phyloP scores from a whole-genome alignment of 2,797 vertebrate species.

The Girardinus metallicus region DNA sequence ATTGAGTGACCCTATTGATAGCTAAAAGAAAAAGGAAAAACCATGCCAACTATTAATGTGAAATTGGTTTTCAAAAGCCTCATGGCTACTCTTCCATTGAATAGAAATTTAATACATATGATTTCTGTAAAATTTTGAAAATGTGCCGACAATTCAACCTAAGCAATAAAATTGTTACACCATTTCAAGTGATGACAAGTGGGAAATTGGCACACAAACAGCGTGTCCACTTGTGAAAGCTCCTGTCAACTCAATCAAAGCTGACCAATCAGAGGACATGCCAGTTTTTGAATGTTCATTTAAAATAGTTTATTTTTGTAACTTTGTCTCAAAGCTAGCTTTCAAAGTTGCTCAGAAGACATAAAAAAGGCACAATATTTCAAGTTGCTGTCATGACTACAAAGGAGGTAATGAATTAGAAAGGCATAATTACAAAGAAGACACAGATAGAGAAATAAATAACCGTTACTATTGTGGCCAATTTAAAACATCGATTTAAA shows the following conservation, averaged over 20 bases:
- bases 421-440: neutral
- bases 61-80: neutral
- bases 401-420: neutral
- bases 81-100: neutral
- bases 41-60: neutral
- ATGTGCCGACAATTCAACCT: neutral
- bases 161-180: neutral
- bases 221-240: neutral
- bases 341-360: neutral
- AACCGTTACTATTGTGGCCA: neutral
- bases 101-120: neutral
- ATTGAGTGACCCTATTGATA: neutral
- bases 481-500: neutral
- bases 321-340: conserved; percentile 7
- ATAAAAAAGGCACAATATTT: neutral
- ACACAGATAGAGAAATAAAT: neutral
- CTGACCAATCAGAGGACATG: conserved; percentile 11
- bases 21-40: neutral
- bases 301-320: conserved; percentile 3
- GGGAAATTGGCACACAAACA: neutral
- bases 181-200: neutral
- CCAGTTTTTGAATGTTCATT: conserved; percentile 13
- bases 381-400: neutral
- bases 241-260: conserved; percentile 34
- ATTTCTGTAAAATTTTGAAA: neutral